Conservation (phyloP, 2,888 invertebrate genomes). For the Neuroscelio doddi region DNA sequence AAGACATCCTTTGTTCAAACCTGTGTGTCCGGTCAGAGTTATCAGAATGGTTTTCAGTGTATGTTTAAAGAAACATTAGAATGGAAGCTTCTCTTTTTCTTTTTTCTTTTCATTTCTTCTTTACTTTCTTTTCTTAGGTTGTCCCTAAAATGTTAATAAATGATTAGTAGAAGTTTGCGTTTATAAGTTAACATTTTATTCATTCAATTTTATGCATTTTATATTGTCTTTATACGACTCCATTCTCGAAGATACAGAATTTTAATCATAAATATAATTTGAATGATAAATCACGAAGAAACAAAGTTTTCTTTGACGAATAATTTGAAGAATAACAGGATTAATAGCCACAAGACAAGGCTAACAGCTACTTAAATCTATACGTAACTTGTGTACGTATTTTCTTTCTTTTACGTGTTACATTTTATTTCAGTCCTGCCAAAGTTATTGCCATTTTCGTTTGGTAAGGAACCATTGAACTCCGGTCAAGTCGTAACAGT, state of each 20-base stretch:
- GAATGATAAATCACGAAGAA: too few relatives aligned
- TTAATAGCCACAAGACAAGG: too few relatives aligned
- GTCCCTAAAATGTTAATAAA: too few relatives aligned
- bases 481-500: constrained; percentile 77
- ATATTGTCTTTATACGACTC: too few relatives aligned
- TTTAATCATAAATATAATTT: too few relatives aligned
- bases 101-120: not conserved
- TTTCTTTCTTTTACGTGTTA: constrained; percentile 15
- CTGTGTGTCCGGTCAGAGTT: not conserved
- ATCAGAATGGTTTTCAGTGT: not conserved
- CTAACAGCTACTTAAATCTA: not conserved
- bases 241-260: too few relatives aligned
- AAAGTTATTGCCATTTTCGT: constrained; percentile 73
- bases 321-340: too few relatives aligned
- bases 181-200: too few relatives aligned
- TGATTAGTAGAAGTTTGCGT: too few relatives aligned
- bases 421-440: constrained; percentile 70
- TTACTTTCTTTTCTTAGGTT: not conserved
- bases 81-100: not conserved
- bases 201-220: too few relatives aligned
- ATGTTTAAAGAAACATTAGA: not conserved
- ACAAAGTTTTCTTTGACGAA: too few relatives aligned
- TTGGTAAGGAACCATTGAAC: constrained; percentile 77
- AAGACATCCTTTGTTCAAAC: not conserved
- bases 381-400: not conserved